Conservation (phyloP, 2,888 invertebrate species). For the Pristionchus fissidentatus region DNA sequence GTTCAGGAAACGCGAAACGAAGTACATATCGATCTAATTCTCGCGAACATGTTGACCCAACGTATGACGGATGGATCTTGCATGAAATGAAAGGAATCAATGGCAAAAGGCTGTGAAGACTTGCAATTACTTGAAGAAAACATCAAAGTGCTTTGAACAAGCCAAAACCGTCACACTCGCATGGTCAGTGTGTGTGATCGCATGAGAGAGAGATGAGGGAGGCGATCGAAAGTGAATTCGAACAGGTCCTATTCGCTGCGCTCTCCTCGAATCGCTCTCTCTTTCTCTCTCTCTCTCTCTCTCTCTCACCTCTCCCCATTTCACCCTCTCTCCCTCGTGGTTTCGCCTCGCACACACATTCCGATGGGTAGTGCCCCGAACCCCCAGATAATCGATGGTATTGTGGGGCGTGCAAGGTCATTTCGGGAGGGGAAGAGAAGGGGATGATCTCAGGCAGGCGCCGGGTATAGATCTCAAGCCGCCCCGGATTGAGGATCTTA, state of each 20-base stretch:
- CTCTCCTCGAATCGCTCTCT: background rate
- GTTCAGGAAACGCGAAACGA: background rate
- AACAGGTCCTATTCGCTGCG: background rate
- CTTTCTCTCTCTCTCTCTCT: background rate
- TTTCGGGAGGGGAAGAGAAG: background rate
- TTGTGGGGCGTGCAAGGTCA: constrained; percentile 15
- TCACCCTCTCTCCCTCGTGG: background rate
- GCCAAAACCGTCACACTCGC: constrained; percentile 1
- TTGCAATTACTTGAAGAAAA: no score
- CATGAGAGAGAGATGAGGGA: no score
- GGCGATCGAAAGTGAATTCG: constrained; percentile 38
- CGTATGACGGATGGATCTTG: no score
- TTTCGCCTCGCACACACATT: background rate
- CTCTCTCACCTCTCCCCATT: background rate
- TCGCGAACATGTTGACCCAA: background rate
- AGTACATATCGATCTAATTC: background rate
- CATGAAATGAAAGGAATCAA: no score
- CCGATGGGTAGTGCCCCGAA: background rate
- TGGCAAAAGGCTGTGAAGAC: no score
- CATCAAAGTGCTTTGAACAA: no score
- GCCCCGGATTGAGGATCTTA: no score
- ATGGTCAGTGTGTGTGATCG: background rate
- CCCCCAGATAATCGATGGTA: background rate
- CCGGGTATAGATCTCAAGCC: constrained; percentile 38
- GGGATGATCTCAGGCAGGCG: background rate